A percentile compares a stretch with the other conserved stretches of the same genome.
phyloP scores from a whole-genome alignment of 2,113 vertebrate species.

The Galemys pyrenaicus region DNA sequence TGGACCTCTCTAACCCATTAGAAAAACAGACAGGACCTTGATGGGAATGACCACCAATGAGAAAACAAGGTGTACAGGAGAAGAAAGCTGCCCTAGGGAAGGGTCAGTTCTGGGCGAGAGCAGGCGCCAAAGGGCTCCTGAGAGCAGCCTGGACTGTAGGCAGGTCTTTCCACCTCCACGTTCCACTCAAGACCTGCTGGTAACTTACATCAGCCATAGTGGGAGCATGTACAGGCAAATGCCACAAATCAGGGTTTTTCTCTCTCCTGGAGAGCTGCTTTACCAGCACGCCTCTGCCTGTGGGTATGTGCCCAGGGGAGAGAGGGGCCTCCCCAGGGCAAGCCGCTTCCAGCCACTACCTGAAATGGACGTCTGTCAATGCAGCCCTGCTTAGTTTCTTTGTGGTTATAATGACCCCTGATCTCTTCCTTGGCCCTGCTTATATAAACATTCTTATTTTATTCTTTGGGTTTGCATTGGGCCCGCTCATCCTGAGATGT shows the following conservation, averaged over 20 bases:
- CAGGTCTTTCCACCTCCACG: constrained; percentile 3
- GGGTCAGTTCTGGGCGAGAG: neutral
- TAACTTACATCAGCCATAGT: neutral
- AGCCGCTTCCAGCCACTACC: neutral
- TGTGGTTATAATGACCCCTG: neutral
- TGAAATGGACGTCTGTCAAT: neutral
- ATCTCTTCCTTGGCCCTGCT: constrained; percentile 16
- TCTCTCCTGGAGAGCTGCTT: neutral
- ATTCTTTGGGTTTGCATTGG: neutral
- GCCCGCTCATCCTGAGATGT: constrained; percentile 16
- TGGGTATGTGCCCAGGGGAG: neutral
- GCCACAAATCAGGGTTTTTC: constrained; percentile 22
- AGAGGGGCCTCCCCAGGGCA: neutral
- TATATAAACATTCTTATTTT: constrained; percentile 55
- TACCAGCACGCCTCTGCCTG: neutral
- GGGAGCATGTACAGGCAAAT: neutral
- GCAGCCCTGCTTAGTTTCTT: neutral
- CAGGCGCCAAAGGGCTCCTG: neutral
- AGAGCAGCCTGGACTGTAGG: neutral
- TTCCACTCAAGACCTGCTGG: neutral
- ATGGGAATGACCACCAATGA: neutral
- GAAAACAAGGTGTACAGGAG: neutral
- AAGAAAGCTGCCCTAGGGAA: neutral
- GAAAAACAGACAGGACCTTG: neutral
- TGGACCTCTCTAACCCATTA: neutral